Evolutionary conservation across 2,888 invertebrate genomes (phyloP).

Genomic region (Operophtera brumata): DNA sequence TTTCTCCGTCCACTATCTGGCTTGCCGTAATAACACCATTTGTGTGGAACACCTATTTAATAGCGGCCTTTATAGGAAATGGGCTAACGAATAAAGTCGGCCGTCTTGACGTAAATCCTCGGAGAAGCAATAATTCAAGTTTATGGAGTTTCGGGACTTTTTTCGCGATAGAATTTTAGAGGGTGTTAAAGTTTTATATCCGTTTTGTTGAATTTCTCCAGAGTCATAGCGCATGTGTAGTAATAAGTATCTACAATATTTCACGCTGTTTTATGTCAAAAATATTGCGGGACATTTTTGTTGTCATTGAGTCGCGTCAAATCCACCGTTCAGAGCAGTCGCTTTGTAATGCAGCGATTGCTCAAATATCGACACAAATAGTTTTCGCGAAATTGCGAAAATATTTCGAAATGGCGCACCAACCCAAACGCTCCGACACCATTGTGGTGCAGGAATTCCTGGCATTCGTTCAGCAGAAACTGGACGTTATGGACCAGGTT

Average conservation of each 20-base stretch:
- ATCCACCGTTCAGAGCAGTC: too few species aligned
- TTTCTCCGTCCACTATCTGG: constrained; percentile 55
- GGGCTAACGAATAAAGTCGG: constrained; percentile 73
- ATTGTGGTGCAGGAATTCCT: too few species aligned
- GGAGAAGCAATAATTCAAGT: constrained; percentile 68
- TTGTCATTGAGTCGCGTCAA: too few species aligned
- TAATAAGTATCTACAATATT: neutral
- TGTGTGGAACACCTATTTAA: constrained; percentile 66
- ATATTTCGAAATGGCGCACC: too few species aligned
- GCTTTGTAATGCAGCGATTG: too few species aligned
- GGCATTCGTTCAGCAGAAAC: too few species aligned
- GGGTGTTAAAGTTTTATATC: constrained; percentile 51
- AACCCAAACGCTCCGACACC: too few species aligned
- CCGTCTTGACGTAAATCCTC: constrained; percentile 69
- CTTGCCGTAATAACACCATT: constrained; percentile 58
- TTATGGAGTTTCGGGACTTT: constrained; percentile 67
- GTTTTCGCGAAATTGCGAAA: too few species aligned
- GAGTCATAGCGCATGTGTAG: constrained; percentile 2
- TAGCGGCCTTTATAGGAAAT: constrained; percentile 61
- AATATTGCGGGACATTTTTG: too few species aligned
- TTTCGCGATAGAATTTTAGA: constrained; percentile 44
- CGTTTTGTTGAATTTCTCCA: constrained; percentile 22
- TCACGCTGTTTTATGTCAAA: too few species aligned
- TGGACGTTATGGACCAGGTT: too few species aligned
- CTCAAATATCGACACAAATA: too few species aligned